Conservation (phyloP, 2,888 invertebrate species). For the Trichopoda pennipes region DNA sequence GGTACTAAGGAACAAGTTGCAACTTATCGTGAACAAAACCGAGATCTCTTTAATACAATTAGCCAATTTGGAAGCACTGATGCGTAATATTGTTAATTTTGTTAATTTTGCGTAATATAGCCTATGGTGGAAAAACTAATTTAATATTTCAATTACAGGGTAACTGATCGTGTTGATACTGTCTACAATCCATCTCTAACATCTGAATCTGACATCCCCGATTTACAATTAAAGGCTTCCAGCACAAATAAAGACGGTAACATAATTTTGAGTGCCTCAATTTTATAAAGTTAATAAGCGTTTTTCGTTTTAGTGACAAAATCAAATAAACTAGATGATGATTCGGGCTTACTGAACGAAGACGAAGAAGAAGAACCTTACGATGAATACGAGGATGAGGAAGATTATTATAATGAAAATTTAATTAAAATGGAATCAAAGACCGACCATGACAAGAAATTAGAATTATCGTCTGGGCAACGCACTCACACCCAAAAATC, state of each 20-base stretch:
- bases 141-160: slow-evolving; percentile 70
- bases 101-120: background rate
- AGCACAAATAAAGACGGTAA: slow-evolving; percentile 75
- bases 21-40: slow-evolving; percentile 85
- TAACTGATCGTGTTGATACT: slow-evolving; percentile 78
- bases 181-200: slow-evolving; percentile 75
- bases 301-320: slow-evolving; percentile 61
- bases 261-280: background rate
- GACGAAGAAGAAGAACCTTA: slow-evolving; percentile 83
- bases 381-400: slow-evolving; percentile 82
- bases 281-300: background rate
- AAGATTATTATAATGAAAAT: slow-evolving; percentile 83
- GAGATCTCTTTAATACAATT: slow-evolving; percentile 86
- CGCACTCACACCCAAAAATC: slow-evolving; percentile 75
- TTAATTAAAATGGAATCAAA: slow-evolving; percentile 74
- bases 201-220: slow-evolving; percentile 73
- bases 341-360: slow-evolving; percentile 79
- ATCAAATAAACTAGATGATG: slow-evolving; percentile 71
- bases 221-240: slow-evolving; percentile 76
- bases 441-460: slow-evolving; percentile 32
- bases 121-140: slow-evolving; percentile 8
- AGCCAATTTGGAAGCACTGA: slow-evolving; percentile 80
- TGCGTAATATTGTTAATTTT: slow-evolving; percentile 73
- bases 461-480: slow-evolving; percentile 64
- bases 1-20: slow-evolving; percentile 84